Conservation (phyloP, 2,888 invertebrate species). For the Drosophila acutilabella region DNA sequence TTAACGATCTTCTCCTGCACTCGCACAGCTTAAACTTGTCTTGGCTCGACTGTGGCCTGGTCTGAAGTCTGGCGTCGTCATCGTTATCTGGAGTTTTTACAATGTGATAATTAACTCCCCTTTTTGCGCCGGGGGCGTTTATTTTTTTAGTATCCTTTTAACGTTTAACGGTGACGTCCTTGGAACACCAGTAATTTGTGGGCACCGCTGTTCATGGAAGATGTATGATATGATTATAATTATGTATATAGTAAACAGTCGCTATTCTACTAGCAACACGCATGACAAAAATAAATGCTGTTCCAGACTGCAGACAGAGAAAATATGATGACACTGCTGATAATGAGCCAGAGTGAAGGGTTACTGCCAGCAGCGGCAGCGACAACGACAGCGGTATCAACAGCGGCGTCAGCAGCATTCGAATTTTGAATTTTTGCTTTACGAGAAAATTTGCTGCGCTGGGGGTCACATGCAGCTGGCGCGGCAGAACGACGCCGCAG, state of each 20-base stretch:
- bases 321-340: conserved; percentile 57
- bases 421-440: conserved; percentile 56
- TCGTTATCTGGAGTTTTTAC: conserved; percentile 49
- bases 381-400: conserved; percentile 23
- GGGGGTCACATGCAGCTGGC: conserved; percentile 66
- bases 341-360: conserved; percentile 49
- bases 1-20: conserved; percentile 44
- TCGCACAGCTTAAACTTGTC: background rate
- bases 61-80: conserved; percentile 36
- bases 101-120: conserved; percentile 79
- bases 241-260: conserved; percentile 58
- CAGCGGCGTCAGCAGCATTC: conserved; percentile 20
- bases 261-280: conserved; percentile 32
- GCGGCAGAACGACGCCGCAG: conserved; percentile 55
- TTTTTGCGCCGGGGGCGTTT: conserved; percentile 39
- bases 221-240: conserved; percentile 73
- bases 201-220: conserved; percentile 46
- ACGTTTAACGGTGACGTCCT: conserved; percentile 73
- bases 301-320: conserved; percentile 31
- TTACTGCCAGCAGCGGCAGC: conserved; percentile 39
- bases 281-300: conserved; percentile 19
- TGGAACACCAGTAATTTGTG: conserved; percentile 54
- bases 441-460: conserved; percentile 55
- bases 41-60: conserved; percentile 3
- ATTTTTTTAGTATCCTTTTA: background rate